Evolutionary conservation across 2,797 vertebrate genomes (phyloP), one percentile per base, ranked within the genome.

Genomic region (Sebastiscus albofasciatus): DNA sequence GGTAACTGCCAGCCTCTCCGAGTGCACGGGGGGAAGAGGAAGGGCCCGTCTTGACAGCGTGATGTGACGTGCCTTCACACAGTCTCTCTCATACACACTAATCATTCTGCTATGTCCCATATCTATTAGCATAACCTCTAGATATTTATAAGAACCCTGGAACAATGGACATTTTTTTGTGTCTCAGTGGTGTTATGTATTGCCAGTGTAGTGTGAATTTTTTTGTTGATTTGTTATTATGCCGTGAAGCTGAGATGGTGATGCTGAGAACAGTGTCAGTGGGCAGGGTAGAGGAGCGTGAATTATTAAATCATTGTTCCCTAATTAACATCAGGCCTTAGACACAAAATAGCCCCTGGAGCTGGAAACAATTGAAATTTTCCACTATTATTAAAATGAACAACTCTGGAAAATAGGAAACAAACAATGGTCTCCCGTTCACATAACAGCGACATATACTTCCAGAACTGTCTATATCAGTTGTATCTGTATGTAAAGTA

Each of bases 281-380:
- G 79, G 79, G 89, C 87, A 85, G 88, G 82, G 86, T 64, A 92
- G 75, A 81, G 49, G 85, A 91, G 88, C 85, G 81, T 91, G 77
- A 93, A 91, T 75, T 89, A 93, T 93, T 90, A 81, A 89, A 93
- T 93, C 82, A 89, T 93, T 91, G 90, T 93, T 91, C 74, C 70
- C 77, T 88, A 92, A 91, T 93, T 93, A 92, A 89, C 81, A 90
- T 91, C 88, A 86, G 77, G 66, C 72, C 36, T 54, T 72, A 58
- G 81, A 91, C 78, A 86, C 67, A 85, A 85, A 86, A 85, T 83
- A 77, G 67, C 77, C 77, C 78, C 79, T 79, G 7, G 12, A 80
- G 49, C 71, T 67, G 64, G 66, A 75, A 83, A 89, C 83, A 87
- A 86, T 73, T 76, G 78, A 80, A 86, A 67, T 26, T 1, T 75